A percentile compares a stretch with the other conserved stretches of the same genome.
These are phyloP conservation scores for Dryobotodes eremita DNA, from an alignment of 2,888 invertebrate genomes.

Conservation along the genomic window DNA sequence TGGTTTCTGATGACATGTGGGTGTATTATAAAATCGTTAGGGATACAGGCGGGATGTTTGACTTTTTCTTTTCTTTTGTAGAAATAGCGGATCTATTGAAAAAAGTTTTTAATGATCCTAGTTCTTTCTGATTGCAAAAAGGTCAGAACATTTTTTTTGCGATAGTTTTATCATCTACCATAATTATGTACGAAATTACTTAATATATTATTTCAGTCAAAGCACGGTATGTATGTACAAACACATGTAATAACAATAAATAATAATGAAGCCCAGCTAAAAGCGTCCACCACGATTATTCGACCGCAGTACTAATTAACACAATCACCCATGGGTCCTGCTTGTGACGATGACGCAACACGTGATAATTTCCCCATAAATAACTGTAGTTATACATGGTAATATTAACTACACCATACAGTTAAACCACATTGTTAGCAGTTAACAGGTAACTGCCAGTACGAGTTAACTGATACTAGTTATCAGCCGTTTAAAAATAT, in stretches of 20 bases:
- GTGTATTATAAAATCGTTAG: not conserved
- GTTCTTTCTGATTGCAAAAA: not conserved
- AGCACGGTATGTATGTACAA: not conserved
- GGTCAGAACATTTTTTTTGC: not conserved
- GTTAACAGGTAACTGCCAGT: constrained; percentile 36
- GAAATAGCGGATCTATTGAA: not conserved
- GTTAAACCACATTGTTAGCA: constrained; percentile 34
- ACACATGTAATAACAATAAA: constrained; percentile 20
- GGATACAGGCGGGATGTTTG: not conserved
- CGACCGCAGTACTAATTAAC: constrained; percentile 57
- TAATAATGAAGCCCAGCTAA: constrained; percentile 36
- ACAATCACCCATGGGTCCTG: constrained; percentile 24
- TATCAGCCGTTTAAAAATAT: constrained; percentile 21
- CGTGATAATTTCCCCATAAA: constrained; percentile 61
- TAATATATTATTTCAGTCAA: not conserved
- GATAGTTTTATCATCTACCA: not conserved
- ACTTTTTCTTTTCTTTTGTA: not conserved
- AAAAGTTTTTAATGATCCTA: not conserved
- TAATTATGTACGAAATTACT: not conserved
- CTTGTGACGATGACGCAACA: constrained; percentile 50
- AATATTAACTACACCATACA: not conserved
- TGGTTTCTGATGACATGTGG: not conserved
- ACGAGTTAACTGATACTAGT: not conserved
- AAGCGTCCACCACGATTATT: constrained; percentile 43
- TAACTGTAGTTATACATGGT: constrained; percentile 40